Percentiles rank a stretch among this genome's conserved stretches.
These are phyloP conservation scores for Hypocryptadius cinnamomeus DNA, from an alignment of 2,113 vertebrate species.

Conservation along the genomic window DNA sequence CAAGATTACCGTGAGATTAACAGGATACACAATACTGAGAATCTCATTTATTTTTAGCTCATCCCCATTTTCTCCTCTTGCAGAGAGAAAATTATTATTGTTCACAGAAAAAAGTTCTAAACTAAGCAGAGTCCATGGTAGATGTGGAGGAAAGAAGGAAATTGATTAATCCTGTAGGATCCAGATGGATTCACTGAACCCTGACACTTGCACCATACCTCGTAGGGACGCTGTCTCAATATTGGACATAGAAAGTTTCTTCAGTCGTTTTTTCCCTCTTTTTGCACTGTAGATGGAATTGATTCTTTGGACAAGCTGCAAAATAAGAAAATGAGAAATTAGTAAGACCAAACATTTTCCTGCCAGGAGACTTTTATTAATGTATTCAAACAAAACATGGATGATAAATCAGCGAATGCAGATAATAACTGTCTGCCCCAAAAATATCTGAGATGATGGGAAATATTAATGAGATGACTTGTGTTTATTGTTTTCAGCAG, in stretches of 20 bases:
- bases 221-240: slow-evolving; percentile 88
- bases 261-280: slow-evolving; percentile 95
- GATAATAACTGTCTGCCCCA: not conserved
- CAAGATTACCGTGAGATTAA: not conserved
- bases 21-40: not conserved
- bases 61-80: not conserved
- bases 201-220: slow-evolving; percentile 68
- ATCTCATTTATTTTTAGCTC: not conserved
- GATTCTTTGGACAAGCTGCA: slow-evolving; percentile 95
- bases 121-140: not conserved
- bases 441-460: not conserved
- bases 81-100: not conserved
- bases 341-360: not conserved
- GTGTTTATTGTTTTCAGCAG: not conserved
- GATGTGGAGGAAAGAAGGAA: not conserved
- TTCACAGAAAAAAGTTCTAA: not conserved
- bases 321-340: not conserved
- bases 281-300: slow-evolving; percentile 98
- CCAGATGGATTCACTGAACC: not conserved
- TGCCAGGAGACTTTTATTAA: not conserved
- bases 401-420: not conserved
- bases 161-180: not conserved
- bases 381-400: not conserved
- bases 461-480: not conserved
- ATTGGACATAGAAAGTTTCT: slow-evolving; percentile 91